phyloP scores from a whole-genome alignment of 2,888 invertebrate genomes.

The Thyatira batis region DNA sequence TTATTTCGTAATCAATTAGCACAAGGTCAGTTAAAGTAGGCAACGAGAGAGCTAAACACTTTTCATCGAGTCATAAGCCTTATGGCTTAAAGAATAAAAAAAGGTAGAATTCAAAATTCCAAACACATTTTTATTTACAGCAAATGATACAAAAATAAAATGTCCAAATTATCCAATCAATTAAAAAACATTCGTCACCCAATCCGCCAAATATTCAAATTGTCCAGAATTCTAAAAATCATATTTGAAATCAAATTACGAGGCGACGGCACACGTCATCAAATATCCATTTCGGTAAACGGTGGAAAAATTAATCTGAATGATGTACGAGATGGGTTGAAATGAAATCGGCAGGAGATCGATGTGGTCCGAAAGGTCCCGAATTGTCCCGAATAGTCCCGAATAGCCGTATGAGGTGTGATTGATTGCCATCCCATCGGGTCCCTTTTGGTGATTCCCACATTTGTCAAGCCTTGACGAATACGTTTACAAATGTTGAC shows the following conservation, averaged over 20 bases:
- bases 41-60: no score
- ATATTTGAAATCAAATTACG: conserved; percentile 3
- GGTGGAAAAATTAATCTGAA: conserved; percentile 16
- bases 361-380: conserved; percentile 20
- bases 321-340: conserved; percentile 10
- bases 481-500: conserved; percentile 19
- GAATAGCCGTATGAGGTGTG: conserved; percentile 30
- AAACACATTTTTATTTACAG: no score
- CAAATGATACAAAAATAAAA: not conserved
- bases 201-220: not conserved
- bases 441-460: conserved; percentile 34
- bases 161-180: not conserved
- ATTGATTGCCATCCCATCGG: conserved; percentile 44
- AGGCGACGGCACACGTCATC: not conserved
- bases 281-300: conserved; percentile 1
- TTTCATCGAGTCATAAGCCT: no score
- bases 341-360: conserved; percentile 20
- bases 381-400: conserved; percentile 15
- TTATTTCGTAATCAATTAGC: no score
- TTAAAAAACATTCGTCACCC: not conserved
- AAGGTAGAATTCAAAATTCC: no score
- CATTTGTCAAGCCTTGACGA: conserved; percentile 50
- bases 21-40: no score
- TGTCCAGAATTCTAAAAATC: not conserved
- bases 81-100: no score